Conservation (phyloP, 2,888 invertebrate genomes). For the Deilephila porcellus region DNA sequence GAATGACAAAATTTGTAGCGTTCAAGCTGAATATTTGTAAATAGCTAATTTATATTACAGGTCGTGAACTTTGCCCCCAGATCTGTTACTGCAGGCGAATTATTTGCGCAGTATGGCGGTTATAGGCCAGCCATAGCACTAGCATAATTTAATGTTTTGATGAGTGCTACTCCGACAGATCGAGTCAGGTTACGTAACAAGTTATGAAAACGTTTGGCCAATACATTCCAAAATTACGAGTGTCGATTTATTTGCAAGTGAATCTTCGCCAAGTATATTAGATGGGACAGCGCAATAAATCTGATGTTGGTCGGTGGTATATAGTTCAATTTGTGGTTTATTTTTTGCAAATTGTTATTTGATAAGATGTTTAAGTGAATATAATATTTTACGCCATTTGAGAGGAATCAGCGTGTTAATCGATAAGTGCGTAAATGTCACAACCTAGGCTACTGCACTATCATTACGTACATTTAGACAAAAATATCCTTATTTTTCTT, state of each 20-base stretch:
- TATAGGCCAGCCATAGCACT: not conserved
- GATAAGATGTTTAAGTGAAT: no score
- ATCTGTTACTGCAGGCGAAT: not conserved
- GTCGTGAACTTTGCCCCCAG: not conserved
- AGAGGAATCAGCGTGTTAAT: no score
- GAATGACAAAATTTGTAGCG: no score
- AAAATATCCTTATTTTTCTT: no score
- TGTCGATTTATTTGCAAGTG: slow-evolving; percentile 15
- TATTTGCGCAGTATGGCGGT: slow-evolving; percentile 1
- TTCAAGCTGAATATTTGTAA: no score
- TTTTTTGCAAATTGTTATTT: not conserved
- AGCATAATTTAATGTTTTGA: slow-evolving; percentile 24
- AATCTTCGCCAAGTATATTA: not conserved
- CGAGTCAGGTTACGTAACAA: slow-evolving; percentile 1
- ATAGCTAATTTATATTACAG: not conserved
- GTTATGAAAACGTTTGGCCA: slow-evolving; percentile 22
- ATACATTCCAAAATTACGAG: slow-evolving; percentile 6
- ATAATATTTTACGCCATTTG: no score
- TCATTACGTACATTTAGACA: no score
- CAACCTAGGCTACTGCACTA: no score
- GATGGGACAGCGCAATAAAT: not conserved
- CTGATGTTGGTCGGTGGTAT: not conserved
- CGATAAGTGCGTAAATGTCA: no score
- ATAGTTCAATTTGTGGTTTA: not conserved
- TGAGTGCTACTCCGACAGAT: slow-evolving; percentile 2